Conservation (phyloP, 2,888 invertebrate genomes). For the Amblyjoppa proteus region DNA sequence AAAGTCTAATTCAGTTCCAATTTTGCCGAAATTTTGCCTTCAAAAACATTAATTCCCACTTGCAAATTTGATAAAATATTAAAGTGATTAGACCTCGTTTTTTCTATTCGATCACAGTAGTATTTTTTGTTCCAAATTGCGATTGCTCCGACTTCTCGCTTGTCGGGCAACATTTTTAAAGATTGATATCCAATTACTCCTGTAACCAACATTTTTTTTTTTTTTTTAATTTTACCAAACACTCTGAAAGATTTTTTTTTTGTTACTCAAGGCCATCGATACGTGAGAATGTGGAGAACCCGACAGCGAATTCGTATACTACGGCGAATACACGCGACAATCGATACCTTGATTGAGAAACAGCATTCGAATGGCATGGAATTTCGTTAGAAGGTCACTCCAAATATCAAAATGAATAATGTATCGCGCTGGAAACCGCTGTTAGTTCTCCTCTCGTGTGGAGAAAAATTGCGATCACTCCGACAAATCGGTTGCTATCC, state of each 20-base stretch:
- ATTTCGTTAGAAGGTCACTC: slow-evolving; percentile 40
- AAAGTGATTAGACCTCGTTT: no score
- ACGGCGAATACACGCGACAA: not conserved
- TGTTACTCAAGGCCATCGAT: not conserved
- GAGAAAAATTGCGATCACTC: slow-evolving; percentile 18
- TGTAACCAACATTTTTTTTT: no score
- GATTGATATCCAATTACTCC: no score
- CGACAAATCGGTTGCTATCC: not conserved
- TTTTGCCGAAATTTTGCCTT: no score
- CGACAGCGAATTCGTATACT: not conserved
- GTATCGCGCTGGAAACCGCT: slow-evolving; percentile 10
- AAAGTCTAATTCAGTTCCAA: no score
- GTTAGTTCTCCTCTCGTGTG: not conserved
- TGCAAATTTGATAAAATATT: no score
- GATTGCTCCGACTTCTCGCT: not conserved
- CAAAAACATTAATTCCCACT: no score
- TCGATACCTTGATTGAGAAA: slow-evolving; percentile 26
- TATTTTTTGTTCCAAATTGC: not conserved
- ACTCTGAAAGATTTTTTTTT: no score
- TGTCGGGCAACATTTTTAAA: not conserved
- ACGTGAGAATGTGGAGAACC: not conserved
- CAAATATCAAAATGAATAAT: slow-evolving; percentile 42
- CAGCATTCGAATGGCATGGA: slow-evolving; percentile 31
- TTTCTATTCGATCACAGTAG: no score
- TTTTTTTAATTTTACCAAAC: no score